Base-by-base conservation (phyloP, 2,797 vertebrate genomes). In the Notamacropus eugenii region DNA sequence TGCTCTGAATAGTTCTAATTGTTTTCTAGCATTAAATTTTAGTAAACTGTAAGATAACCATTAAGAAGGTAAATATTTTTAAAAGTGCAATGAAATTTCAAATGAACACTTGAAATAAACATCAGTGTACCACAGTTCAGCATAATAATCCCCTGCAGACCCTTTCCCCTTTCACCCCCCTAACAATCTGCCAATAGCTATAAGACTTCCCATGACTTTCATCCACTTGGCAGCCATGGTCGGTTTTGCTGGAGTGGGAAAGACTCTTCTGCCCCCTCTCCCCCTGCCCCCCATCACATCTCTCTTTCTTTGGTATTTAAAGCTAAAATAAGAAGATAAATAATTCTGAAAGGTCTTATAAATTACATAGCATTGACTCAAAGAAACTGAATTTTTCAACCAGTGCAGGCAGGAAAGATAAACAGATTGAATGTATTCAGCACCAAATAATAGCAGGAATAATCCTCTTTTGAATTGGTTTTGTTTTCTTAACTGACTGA, bases 401-500 rank as follows among this genome's bases (percentile, higher is more conserved):
- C 19, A 91, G 27, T 96, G 10, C 56, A 96, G 59, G 95, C 40
- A 87, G 40, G 74, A 87, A 87, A 5, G 1, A 94, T 54, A 50
- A 96, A 92, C 93, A 96, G 96, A 95, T 46, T 19, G n/a, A 34
- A 13, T 97, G 96, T 96, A 92, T 97, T 93, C 56, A 93, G 96
- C 97, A 96, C 90, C 95, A 97, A 94, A 94, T 96, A 93, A 97
- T 97, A 55, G 40, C 95, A 93, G 92, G 95, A 97, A 97, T 97
- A 97, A 97, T 97, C 54, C 54, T 93, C n/a, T 97, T 97, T 52
- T 0, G 31, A 95, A 55, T 95, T 55, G 55, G 67, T 96, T 95
- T 95, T 59, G 9, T 62, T 98, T 97, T 91, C 90, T 97, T 91
- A 94, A 59, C 94, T 97, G 96, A 91, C 55, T 46, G 34, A 96